Base-by-base conservation (phyloP, 2,888 invertebrate genomes). In the Drosophila pseudotalamancana region DNA sequence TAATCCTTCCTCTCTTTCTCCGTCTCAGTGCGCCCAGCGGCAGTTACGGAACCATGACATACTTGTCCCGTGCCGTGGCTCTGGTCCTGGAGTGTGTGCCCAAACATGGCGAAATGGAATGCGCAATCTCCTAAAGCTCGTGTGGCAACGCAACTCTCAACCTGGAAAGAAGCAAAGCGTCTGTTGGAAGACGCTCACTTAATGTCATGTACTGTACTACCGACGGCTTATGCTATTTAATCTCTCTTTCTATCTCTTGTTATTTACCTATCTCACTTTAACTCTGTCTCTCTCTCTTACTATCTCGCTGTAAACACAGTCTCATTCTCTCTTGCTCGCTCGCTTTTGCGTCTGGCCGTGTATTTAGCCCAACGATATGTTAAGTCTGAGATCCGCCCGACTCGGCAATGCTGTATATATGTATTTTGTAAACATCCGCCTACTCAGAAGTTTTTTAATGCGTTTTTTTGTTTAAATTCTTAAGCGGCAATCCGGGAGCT, bases 21-120 rank as follows among this genome's bases (percentile, higher is more conserved):
- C 19, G 45, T 49, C 6, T 92, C 31, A 97, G 97, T 90, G 99
- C 99, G 18, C 99, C 99, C 2, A 98, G 98, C 90, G 99, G 99
- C 65, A 96, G 97, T 87, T 98, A 94, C 92, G 99, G 99, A 68
- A 99, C 99, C 43, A 99, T 99, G 97, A 98, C 98, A 0, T 99
- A 99, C 89, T 94, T 99, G 85, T 96, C 97, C 34, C 93, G 97
- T 75, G 96, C 97, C 3, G 95, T 96, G 2, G 96, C 96, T 34
- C 93, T 94, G 0, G 93, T 95, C 35, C 92, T 97, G 19, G 95
- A 95, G 84, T 94, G 95, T 87, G 92, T 96, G 82, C 96, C 97
- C 6, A 94, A 94, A 78, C 94, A 95, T 72, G 95, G 95, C 11
- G 95, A 96, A 82, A 92, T 97, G 65, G 97, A 97, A 89, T 97